Evolutionary conservation across 2,797 vertebrate genomes (phyloP), one percentile per base, ranked within the genome.

Genomic region (Sphenodon punctatus): DNA sequence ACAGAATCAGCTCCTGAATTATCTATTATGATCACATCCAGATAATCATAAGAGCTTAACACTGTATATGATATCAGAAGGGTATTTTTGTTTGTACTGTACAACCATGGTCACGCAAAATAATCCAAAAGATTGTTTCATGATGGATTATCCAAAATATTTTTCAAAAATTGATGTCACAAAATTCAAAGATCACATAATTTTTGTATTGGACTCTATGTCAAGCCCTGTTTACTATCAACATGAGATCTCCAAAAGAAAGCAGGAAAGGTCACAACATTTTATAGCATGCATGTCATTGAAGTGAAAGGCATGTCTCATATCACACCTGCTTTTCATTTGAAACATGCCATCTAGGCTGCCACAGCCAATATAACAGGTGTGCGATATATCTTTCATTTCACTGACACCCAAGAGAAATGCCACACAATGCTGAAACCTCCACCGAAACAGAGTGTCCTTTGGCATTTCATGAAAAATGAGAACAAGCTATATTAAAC

Each of bases 321-420:
- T 75, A 69, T 61, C n/a, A 78, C 78, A 46, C 41, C 25, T 76
- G 67, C 38, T 80, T 87, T 75, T 79, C 49, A 48, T 23, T 60
- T 72, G 45, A 74, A 77, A 84, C 81, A 87, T 89, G 42, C 63
- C 60, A 67, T 88, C 78, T 80, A 48, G 45, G 36, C 20, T 67
- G 30, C 60, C 16, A 59, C 38, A 42, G 16, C 75, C 69, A 75
- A 49, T 61, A 17, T 65, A 90, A 76, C 23, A 53, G 48, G 81
- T 82, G 32, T 53, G n/a, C 82, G 74, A 45, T 34, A 4, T 80
- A 45, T 70, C 27, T 85, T 22, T 75, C 65, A 3, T 79, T 91
- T 81, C 71, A 78, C 23, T 74, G 66, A 75, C 13, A 74, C 13
- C 2, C 48, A 46, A 75, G 59, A 67, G 68, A 83, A 41, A 60